Evolutionary conservation across 2,113 vertebrate genomes (phyloP), one percentile per base, ranked within the genome.

Genomic region (Gnathonemus longibarbis): DNA sequence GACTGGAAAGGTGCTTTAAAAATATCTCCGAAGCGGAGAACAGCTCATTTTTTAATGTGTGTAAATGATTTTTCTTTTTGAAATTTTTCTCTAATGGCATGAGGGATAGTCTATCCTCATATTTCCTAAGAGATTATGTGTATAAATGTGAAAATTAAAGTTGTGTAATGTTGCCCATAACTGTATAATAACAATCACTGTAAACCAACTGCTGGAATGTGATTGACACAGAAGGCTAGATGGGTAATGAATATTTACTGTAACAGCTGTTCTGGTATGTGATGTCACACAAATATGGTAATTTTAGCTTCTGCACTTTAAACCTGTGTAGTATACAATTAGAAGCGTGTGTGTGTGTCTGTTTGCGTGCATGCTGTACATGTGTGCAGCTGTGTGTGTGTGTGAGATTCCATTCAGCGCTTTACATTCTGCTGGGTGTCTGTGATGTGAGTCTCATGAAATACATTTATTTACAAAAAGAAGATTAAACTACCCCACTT

Each of bases 391-490:
- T 58, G 21, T 58, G 58, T 62, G 5, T n/a, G 24, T n/a, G 56
- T 62, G 56, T 39, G 39, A 1, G 39, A 5, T 7, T 80, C 35
- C 74, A 80, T 80, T 35, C 4, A 27, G 74, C 4, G 74, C 35
- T 80, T 42, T 80, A 80, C 35, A 42, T 80, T 80, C 31, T 42
- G 74, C 31, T 17, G 31, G 74, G 74, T 80, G 31, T 42, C 74
- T 80, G 27, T 74, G 15, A 80, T 80, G 35, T 80, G 35, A 42
- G 11, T 80, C n/a, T 80, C 74, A 80, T 80, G 42, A 80, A 80
- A 80, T 42, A 80, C 13, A 80, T 80, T 80, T 80, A 39, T 80
- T 80, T 70, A 70, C 62, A 70, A 70, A 70, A 80, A 80, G n/a
- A 80, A 42, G 74, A 35, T 80, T 80, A 42, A 80, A 80, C 74